A percentile compares a stretch with the other conserved stretches of the same genome.
Evolutionary conservation across 2,113 vertebrate species (phyloP).

Genomic region (Platichthys stellatus): DNA sequence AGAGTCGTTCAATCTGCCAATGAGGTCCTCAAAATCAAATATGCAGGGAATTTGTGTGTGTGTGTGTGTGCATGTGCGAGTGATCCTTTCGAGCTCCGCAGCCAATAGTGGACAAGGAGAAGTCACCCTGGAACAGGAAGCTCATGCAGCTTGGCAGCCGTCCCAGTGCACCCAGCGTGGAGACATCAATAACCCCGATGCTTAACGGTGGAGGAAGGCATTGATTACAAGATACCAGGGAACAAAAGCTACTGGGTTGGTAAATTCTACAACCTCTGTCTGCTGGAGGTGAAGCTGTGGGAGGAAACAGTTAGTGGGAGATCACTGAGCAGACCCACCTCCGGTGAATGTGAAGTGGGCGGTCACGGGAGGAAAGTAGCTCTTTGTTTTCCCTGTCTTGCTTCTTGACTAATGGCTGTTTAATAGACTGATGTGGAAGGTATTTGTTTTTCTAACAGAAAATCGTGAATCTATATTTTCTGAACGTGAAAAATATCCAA

Average conservation of each 20-base stretch:
- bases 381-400: slow-evolving; percentile 42
- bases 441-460: too few relatives aligned
- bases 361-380: slow-evolving; percentile 49
- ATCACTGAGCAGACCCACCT: slow-evolving; percentile 53
- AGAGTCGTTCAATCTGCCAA: slow-evolving; percentile 39
- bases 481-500: too few relatives aligned
- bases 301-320: slow-evolving; percentile 45
- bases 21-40: slow-evolving; percentile 12
- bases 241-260: slow-evolving; percentile 59
- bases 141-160: slow-evolving; percentile 66
- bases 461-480: too few relatives aligned
- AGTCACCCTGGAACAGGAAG: slow-evolving; percentile 69
- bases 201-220: slow-evolving; percentile 64
- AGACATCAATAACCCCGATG: slow-evolving; percentile 76
- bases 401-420: slow-evolving; percentile 48
- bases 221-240: slow-evolving; percentile 70
- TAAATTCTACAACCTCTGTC: slow-evolving; percentile 54
- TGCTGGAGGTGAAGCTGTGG: slow-evolving; percentile 56
- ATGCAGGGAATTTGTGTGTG: too few relatives aligned
- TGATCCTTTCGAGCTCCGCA: too few relatives aligned
- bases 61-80: too few relatives aligned
- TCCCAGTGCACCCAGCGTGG: slow-evolving; percentile 68
- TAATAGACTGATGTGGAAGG: slow-evolving; percentile 30
- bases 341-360: slow-evolving; percentile 70
- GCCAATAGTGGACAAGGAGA: slow-evolving; percentile 61